Conservation (phyloP, 2,888 invertebrate genomes). For the Dolomedes plantarius region DNA sequence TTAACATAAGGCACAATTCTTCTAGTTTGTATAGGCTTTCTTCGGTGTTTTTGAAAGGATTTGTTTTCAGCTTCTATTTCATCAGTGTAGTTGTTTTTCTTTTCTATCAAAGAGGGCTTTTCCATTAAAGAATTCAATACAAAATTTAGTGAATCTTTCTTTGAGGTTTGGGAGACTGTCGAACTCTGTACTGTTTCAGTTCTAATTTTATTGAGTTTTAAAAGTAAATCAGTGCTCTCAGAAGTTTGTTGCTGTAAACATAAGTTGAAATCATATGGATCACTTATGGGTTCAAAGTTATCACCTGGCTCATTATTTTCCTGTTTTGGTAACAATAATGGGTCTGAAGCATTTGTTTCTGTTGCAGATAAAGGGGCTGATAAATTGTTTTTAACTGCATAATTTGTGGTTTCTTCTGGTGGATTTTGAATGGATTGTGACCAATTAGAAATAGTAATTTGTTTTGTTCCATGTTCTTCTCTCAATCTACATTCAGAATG, state of each 20-base stretch:
- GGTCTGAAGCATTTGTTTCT: background rate
- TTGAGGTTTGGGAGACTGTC: constrained; percentile 7
- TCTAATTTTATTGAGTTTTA: constrained; percentile 11
- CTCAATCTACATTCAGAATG: constrained; percentile 70
- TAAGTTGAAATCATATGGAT: constrained; percentile 59
- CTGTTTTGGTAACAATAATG: background rate
- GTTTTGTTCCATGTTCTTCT: constrained; percentile 74
- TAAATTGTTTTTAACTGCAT: background rate
- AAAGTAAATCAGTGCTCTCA: background rate
- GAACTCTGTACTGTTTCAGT: background rate
- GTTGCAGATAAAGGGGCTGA: background rate
- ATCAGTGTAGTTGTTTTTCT: background rate
- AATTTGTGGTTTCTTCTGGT: constrained; percentile 16
- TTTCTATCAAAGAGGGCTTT: constrained; percentile 26
- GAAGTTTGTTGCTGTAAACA: constrained; percentile 10
- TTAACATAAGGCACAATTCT: constrained; percentile 71
- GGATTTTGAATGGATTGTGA: constrained; percentile 60
- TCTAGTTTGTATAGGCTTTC: constrained; percentile 66
- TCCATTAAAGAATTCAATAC: constrained; percentile 49
- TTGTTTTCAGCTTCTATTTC: background rate
- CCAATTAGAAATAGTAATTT: constrained; percentile 74
- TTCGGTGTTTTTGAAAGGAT: constrained; percentile 47
- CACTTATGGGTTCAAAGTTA: constrained; percentile 8
- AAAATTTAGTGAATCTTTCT: constrained; percentile 47
- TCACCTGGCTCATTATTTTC: background rate